These are phyloP conservation scores for Girardia tigrina DNA, from an alignment of 2,888 invertebrate species.

Conservation along the genomic window DNA sequence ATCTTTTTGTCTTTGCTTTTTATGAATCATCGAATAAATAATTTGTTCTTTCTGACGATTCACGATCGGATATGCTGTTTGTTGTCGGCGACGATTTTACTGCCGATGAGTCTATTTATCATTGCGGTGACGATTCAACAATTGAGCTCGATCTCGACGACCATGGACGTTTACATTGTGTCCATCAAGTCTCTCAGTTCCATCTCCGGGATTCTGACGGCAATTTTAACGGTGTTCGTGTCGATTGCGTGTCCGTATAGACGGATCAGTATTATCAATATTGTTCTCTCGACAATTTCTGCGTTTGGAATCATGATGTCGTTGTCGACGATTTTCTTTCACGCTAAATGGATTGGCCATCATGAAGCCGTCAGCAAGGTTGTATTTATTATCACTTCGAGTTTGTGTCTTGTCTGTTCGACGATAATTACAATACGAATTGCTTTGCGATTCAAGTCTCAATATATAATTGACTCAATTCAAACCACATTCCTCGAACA, in stretches of 20 bases:
- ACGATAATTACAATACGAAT: constrained; percentile 19
- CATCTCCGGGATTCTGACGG: constrained; percentile 17
- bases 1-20: too few relatives aligned
- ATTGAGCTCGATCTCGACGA: not conserved
- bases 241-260: constrained; percentile 21
- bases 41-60: constrained; percentile 24
- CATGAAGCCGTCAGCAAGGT: constrained; percentile 25
- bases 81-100: constrained; percentile 2
- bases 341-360: constrained; percentile 27
- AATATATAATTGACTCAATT: not conserved
- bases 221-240: constrained; percentile 16
- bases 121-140: constrained; percentile 28
- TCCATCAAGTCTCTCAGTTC: constrained; percentile 3
- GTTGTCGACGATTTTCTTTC: constrained; percentile 25
- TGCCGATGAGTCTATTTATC: constrained; percentile 16
- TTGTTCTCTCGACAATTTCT: constrained; percentile 17
- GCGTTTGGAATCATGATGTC: constrained; percentile 29
- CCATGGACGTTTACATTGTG: constrained; percentile 17
- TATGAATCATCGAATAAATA: not conserved
- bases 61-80: constrained; percentile 26
- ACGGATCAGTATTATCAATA: constrained; percentile 25
- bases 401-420: constrained; percentile 3
- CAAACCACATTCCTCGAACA: constrained; percentile 11
- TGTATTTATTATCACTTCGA: constrained; percentile 21
- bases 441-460: constrained; percentile 18